Base-by-base conservation (phyloP, 2,797 vertebrate species). In the Enteromius trimaculatus region DNA sequence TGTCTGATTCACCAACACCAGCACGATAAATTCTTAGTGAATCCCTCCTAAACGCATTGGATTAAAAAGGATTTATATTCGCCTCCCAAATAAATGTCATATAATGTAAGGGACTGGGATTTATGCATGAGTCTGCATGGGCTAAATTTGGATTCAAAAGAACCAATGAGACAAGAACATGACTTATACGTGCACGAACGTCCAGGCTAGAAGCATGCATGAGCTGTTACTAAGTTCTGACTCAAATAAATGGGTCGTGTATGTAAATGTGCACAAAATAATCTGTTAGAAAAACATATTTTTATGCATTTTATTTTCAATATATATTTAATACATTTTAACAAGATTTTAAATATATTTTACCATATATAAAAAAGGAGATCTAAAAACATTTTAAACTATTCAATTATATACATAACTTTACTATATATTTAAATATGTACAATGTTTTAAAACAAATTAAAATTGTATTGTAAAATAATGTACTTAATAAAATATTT, bases 91-190 rank as follows among this genome's bases (percentile, higher is more conserved):
- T 77, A 80, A 76, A 84, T 77, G 71, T 71, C 79, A 84, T n/a
- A 44, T 62, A 47, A 70, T 72, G 17, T 55, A 55, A 51, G 78
- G 31, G 68, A 49, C 44, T 60, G 9, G 60, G 72, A 84, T 87
- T 86, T 71, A 79, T 62, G 78, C 60, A 79, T 64, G 69, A 82
- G 77, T 76, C 65, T 34, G 69, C 77, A 82, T 80, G 44, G 77
- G 78, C 51, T 81, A 74, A 53, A 81, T 82, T 85, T 74, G 58
- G 53, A 74, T 82, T 79, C 13, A 42, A 37, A 72, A 74, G 51
- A 64, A 51, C 34, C 34, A 82, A 80, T 85, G 44, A 83, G 71
- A 85, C 44, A 79, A 65, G 76, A 80, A 29, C 37, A 14, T 66
- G 68, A 70, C 44, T 64, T 47, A 19, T 64, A 47, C 31, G 3